Conservation (phyloP, 2,888 invertebrate genomes). For the Ophioninae sp. region DNA sequence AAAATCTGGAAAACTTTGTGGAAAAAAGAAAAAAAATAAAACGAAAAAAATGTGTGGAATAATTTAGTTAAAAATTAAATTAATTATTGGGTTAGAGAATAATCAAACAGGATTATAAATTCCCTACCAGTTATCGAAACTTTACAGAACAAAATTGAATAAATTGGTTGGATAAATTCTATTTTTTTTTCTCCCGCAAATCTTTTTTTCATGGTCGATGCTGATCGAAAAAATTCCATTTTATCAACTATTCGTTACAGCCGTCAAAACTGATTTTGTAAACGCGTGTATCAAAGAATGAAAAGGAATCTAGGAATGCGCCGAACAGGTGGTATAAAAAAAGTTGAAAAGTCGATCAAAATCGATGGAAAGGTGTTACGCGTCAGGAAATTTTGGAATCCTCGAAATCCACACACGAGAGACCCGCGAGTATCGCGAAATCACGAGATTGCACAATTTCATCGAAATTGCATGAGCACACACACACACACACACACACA, state of each 20-base stretch:
- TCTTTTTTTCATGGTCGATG: neutral
- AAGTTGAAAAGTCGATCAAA: neutral
- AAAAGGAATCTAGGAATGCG: neutral
- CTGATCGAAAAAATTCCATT: neutral
- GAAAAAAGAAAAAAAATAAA: too few relatives aligned
- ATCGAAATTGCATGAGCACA: neutral
- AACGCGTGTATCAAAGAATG: neutral
- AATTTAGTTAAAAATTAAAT: too few relatives aligned
- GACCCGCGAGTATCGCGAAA: neutral
- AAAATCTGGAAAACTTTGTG: too few relatives aligned
- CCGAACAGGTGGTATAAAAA: neutral
- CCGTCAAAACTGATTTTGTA: neutral
- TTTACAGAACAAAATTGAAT: neutral
- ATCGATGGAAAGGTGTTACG: constrained; percentile 48
- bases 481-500: neutral
- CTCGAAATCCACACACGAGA: constrained; percentile 13
- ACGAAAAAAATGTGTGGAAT: too few relatives aligned
- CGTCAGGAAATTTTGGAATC: constrained; percentile 37
- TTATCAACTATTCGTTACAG: neutral
- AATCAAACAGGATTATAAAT: neutral
- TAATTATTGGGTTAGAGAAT: neutral
- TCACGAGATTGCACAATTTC: constrained; percentile 15
- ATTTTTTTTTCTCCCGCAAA: neutral
- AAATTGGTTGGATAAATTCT: neutral
- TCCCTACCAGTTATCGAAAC: too few relatives aligned